Evolutionary conservation across 2,888 invertebrate genomes (phyloP), one percentile per base, ranked within the genome.

Genomic region (Ashinkailepas kermadecensis): DNA sequence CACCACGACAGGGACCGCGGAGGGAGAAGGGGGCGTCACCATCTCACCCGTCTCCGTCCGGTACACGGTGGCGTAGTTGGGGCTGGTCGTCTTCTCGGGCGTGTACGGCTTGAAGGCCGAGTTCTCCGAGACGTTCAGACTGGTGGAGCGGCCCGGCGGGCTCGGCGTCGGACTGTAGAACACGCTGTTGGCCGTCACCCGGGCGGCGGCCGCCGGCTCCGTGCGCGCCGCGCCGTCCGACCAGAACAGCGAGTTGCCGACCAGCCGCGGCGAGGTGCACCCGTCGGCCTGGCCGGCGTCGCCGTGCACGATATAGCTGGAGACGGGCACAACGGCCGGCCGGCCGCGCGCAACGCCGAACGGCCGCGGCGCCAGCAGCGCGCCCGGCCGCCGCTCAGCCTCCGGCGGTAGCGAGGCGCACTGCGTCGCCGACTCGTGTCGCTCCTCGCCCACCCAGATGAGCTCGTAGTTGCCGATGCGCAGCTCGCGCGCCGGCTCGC

Each of bases 201-300:
- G 7, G 13, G 54, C n/a, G 9, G 57, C 57, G 23, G 57, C 58
- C 54, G 58, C 13, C 57, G 13, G 4, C 15, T n/a, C 57, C n/a
- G 8, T 7, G 56, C 78, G n/a, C n/a, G n/a, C 56, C 2, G 12
- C 8, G 10, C 25, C 79, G 58, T 59, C 57, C 79, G 79, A 1
- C 79, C 59, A 79, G 58, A 79, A 79, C 58, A 59, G 57, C 58
- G 79, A 79, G 59, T 79, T 79, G 8, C 79, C 79, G 58, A 79
- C 23, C n/a, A 13, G 58, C 23, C n/a, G 79, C 23, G 59, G 58
- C 15, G 59, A n/a, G 23, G 18, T 58, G 58, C 18, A 21, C 1
- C 58, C 8, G 23, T 25, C 79, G 58, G 3, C 23, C 3, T 7
- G 58, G 79, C 4, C 25, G 13, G 11, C 58, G 79, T 25, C 79